Percentiles rank a stretch among this genome's conserved stretches.
These are phyloP conservation scores for Thunnus maccoyii DNA, from an alignment of 2,113 vertebrate species.

Conservation along the genomic window DNA sequence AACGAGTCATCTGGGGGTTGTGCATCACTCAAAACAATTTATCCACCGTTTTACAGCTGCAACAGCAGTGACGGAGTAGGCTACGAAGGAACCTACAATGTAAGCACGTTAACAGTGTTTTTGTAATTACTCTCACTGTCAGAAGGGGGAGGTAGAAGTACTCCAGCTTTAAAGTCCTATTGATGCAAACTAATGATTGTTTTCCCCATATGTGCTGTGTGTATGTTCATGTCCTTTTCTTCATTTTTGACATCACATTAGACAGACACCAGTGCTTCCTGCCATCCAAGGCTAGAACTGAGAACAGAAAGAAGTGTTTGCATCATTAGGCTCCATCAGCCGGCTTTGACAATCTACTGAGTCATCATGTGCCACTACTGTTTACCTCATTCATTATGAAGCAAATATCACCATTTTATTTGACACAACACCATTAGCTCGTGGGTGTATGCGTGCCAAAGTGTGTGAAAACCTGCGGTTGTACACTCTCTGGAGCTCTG, in stretches of 20 bases:
- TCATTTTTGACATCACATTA: conserved; percentile 28
- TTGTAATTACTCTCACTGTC: no score
- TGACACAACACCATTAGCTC: conserved; percentile 41
- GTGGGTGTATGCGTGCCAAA: conserved; percentile 4
- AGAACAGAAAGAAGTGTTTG: background rate
- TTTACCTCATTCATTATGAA: conserved; percentile 56
- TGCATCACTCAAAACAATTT: no score
- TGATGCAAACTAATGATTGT: background rate
- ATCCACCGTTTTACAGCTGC: no score
- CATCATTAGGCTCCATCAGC: conserved; percentile 60
- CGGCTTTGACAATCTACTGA: conserved; percentile 40
- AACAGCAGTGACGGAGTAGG: no score
- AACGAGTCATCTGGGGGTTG: no score
- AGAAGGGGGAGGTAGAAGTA: no score
- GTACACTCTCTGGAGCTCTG: conserved; percentile 17
- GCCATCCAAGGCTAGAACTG: conserved; percentile 14
- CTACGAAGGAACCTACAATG: no score
- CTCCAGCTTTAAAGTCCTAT: background rate
- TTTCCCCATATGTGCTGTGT: background rate
- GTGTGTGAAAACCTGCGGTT: conserved; percentile 54
- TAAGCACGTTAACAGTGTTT: no score
- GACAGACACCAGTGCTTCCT: background rate
- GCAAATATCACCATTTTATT: conserved; percentile 34
- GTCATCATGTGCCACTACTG: conserved; percentile 32
- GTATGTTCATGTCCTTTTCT: conserved; percentile 7